Evolutionary conservation across 2,797 vertebrate species (phyloP).

Genomic region (Syngnathus rostellatus): DNA sequence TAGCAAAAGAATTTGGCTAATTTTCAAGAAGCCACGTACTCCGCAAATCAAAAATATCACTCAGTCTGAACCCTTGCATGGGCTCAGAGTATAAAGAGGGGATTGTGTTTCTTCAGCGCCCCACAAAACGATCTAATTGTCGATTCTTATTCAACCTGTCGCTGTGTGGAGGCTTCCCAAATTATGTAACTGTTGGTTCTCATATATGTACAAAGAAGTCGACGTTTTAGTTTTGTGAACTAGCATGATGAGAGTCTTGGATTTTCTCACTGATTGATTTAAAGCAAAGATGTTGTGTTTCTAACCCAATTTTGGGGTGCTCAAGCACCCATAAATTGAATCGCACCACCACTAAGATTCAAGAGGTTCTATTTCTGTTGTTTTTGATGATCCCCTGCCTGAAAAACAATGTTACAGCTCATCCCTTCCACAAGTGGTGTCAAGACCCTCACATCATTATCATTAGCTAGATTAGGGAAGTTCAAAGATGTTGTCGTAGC

Average conservation of each 20-base stretch:
- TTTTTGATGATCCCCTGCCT: too few species aligned
- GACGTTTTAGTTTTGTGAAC: constrained; percentile 37
- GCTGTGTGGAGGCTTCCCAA: constrained; percentile 53
- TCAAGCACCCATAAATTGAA: too few species aligned
- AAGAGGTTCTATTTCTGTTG: too few species aligned
- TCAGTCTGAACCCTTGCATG: constrained; percentile 38
- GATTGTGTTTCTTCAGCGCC: constrained; percentile 70
- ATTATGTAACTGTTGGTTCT: constrained; percentile 69
- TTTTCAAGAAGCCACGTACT: constrained; percentile 35
- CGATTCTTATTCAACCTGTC: constrained; percentile 67
- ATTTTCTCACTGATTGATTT: neutral
- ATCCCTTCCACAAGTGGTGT: too few species aligned
- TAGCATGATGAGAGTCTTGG: constrained; percentile 3
- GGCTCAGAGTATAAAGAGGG: constrained; percentile 60
- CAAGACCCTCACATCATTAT: too few species aligned
- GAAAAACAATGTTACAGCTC: too few species aligned
- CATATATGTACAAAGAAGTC: constrained; percentile 57
- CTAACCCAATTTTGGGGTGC: neutral
- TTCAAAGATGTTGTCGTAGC: too few species aligned
- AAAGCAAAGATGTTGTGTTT: too few species aligned
- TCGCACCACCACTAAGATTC: too few species aligned
- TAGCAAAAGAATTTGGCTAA: constrained; percentile 27
- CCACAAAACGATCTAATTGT: constrained; percentile 70
- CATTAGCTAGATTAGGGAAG: too few species aligned
- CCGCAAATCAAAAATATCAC: constrained; percentile 48